Conservation (phyloP, 2,888 invertebrate species). For the Torymus tubicola region DNA sequence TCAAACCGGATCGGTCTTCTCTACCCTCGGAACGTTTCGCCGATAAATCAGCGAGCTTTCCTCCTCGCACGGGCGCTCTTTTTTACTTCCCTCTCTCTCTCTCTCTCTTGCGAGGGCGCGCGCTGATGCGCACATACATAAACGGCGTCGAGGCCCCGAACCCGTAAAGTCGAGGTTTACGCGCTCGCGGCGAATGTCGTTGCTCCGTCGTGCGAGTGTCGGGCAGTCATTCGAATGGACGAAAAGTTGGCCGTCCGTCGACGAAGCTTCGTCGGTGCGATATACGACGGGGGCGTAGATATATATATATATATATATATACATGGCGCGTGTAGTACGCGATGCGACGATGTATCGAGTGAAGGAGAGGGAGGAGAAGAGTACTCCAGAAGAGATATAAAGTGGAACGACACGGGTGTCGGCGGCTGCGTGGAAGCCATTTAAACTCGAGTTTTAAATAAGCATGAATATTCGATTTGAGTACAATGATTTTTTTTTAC, state of each 20-base stretch:
- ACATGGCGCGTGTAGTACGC: no score
- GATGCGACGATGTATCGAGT: no score
- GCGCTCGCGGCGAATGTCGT: slow-evolving; percentile 37
- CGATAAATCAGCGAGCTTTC: slow-evolving; percentile 26
- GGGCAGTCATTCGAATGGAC: slow-evolving; percentile 34
- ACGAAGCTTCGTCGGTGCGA: no score
- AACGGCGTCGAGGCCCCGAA: not conserved
- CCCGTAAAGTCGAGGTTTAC: slow-evolving; percentile 47
- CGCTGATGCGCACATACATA: slow-evolving; percentile 26
- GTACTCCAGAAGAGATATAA: no score
- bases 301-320: no score
- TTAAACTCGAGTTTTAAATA: no score
- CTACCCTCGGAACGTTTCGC: not conserved
- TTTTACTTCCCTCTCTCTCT: not conserved
- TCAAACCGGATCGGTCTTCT: not conserved
- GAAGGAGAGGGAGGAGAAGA: no score
- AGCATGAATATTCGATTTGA: no score
- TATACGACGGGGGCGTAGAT: no score
- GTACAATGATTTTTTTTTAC: no score
- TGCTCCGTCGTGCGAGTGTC: not conserved
- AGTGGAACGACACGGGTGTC: no score
- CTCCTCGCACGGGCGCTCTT: not conserved
- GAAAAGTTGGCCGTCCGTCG: slow-evolving; percentile 28
- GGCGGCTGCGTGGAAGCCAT: no score
- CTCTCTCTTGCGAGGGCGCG: not conserved